Percentiles rank a stretch among this genome's conserved stretches.
Evolutionary conservation across 1,140 invertebrate species (phyloP).

Genomic region (Drosophila micromelanica): DNA sequence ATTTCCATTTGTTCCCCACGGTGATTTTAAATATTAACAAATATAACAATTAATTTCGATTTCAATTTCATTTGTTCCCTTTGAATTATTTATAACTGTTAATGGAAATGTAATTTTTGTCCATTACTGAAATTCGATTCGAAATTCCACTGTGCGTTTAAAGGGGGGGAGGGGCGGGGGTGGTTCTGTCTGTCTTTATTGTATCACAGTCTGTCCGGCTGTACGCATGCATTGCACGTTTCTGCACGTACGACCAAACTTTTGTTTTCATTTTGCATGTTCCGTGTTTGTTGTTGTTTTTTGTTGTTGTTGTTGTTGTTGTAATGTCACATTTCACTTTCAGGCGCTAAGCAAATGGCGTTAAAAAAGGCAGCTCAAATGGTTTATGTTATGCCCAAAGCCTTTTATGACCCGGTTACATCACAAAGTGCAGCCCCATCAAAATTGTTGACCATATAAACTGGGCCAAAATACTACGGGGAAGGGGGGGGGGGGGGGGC

Average conservation of each 20-base stretch:
- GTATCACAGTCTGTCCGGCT: slow-evolving; percentile 12
- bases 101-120: no score
- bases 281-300: slow-evolving; percentile 40
- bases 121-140: no score
- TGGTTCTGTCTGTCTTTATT: not conserved
- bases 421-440: slow-evolving; percentile 33
- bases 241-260: slow-evolving; percentile 55
- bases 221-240: slow-evolving; percentile 62
- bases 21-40: no score
- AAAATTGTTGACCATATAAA: slow-evolving; percentile 17
- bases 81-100: no score
- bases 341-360: slow-evolving; percentile 32
- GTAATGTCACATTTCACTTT: slow-evolving; percentile 69
- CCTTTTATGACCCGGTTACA: slow-evolving; percentile 42
- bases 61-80: no score
- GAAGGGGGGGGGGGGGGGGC: no score
- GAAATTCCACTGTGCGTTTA: no score
- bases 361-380: slow-evolving; percentile 17
- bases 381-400: slow-evolving; percentile 7
- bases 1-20: no score
- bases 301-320: no score
- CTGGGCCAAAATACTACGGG: no score
- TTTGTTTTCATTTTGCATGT: slow-evolving; percentile 72
- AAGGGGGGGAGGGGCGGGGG: no score
- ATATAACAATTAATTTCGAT: no score